Evolutionary conservation across 2,888 invertebrate species (phyloP), one percentile per base, ranked within the genome.

Genomic region (Urechis unicinctus): DNA sequence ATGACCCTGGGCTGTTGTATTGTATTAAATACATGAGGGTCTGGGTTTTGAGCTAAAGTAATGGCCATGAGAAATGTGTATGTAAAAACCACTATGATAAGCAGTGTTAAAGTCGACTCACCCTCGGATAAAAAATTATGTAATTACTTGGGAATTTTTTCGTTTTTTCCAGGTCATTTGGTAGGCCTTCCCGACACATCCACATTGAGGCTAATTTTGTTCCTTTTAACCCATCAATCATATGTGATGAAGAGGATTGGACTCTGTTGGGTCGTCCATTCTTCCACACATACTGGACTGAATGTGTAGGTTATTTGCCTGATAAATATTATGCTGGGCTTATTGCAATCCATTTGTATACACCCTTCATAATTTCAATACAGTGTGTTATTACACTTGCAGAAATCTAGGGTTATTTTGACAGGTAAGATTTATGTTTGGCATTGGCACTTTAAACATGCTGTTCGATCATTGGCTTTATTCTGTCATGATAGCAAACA

Each of bases 251-350:
- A 50, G 72, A 71, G 36, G 84, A 84, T 55, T 85, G 86, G 74
- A 86, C 87, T 79, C 83, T 95, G 48, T 82, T 93, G 58, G 88
- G 90, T 65, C 88, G 89, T 68, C 91, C 94, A 13, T 87, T 95
- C 75, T 86, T 96, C 73, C 93, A 96, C 77, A 88, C 91, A 57
- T 96, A 88, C 78, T 93, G 94, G 87, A 93, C 90, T 25, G 94
- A 95, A 76, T 94, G 94, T 83, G 94, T 94, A 82, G 82, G 85
- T 81, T n/a, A 28, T 6, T 22, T 28, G 24, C 24, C 22, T 30
- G n/a, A 17, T 51, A 42, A 13, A 17, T 6, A 13, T 45, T 9
- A 13, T 13, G n/a, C n/a, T n/a, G n/a, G n/a, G n/a, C n/a, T n/a
- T n/a, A n/a, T n/a, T n/a, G n/a, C n/a, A n/a, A n/a, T n/a, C n/a